phyloP scores from a whole-genome alignment of 1,140 invertebrate species.

The fruit fly (Drosophila melanogaster) region DNA sequence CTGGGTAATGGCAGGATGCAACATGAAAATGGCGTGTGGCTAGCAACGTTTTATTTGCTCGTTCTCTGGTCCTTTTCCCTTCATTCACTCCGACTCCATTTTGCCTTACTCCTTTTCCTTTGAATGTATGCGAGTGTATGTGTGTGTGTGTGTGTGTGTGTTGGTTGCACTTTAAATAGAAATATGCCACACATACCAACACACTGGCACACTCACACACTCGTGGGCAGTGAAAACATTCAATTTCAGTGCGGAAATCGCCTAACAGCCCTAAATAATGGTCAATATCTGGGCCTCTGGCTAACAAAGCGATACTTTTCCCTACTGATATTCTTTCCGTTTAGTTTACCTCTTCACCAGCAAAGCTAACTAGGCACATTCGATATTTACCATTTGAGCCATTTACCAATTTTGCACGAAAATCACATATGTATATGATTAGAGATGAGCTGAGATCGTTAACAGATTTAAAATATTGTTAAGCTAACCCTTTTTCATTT shows the following conservation, averaged over 20 bases:
- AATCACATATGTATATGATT: background rate
- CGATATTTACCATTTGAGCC: background rate
- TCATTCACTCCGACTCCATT: slow-evolving; percentile 9
- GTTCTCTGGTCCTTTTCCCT: slow-evolving; percentile 19
- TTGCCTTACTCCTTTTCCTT: slow-evolving; percentile 5
- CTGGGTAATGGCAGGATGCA: slow-evolving; percentile 76
- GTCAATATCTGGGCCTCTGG: slow-evolving; percentile 23
- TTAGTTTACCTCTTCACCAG: background rate
- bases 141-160: background rate
- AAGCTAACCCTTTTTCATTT: too few species aligned
- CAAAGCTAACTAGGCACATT: slow-evolving; percentile 10
- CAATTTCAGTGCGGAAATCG: slow-evolving; percentile 69
- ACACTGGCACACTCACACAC: slow-evolving; percentile 25
- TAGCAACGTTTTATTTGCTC: slow-evolving; percentile 77
- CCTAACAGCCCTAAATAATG: slow-evolving; percentile 69
- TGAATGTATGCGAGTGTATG: slow-evolving; percentile 5
- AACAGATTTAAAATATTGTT: too few species aligned
- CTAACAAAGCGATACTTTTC: background rate
- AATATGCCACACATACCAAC: slow-evolving; percentile 31
- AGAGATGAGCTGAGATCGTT: background rate
- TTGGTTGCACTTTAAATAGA: slow-evolving; percentile 51
- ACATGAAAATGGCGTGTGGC: slow-evolving; percentile 81
- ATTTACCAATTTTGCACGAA: background rate
- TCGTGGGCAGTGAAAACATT: slow-evolving; percentile 52
- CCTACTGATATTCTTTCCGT: background rate